phyloP scores from a whole-genome alignment of 2,888 invertebrate genomes.

The Cerastoderma edule region DNA sequence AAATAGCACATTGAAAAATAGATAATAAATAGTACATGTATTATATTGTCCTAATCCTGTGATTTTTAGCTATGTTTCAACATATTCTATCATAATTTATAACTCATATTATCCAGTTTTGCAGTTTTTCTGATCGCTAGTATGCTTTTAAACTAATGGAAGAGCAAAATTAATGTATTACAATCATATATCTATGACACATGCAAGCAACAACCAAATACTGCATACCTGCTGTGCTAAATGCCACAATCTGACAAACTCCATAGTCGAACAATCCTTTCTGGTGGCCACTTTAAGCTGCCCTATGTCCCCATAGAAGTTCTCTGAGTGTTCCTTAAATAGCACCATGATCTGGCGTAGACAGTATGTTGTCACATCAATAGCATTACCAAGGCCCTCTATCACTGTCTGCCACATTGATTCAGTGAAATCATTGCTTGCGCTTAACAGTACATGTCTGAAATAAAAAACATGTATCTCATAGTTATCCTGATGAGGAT shows the following conservation, averaged over 20 bases:
- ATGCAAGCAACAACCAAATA: no score
- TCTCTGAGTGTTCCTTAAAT: conserved; percentile 95
- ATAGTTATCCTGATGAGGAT: conserved; percentile 45
- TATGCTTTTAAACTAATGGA: no score
- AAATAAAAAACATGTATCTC: conserved; percentile 29
- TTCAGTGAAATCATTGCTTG: conserved; percentile 89
- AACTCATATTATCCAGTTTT: no score
- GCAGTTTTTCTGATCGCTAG: no score
- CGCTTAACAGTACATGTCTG: conserved; percentile 88
- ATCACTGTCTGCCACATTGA: conserved; percentile 95
- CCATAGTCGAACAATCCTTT: conserved; percentile 92
- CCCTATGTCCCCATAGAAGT: conserved; percentile 93
- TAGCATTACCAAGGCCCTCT: conserved; percentile 92
- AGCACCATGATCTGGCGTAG: conserved; percentile 94
- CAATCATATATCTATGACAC: no score
- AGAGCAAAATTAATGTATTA: no score
- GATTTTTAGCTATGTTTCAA: no score
- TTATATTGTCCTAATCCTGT: no score
- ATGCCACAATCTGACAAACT: conserved; percentile 93
- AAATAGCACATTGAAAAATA: no score
- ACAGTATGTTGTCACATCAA: conserved; percentile 91
- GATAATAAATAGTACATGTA: no score
- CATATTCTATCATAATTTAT: no score
- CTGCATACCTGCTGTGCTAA: conserved; percentile 93
- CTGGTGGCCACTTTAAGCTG: conserved; percentile 97